Evolutionary conservation across 2,113 vertebrate genomes (phyloP).

Genomic region (Halichoeres trimaculatus): DNA sequence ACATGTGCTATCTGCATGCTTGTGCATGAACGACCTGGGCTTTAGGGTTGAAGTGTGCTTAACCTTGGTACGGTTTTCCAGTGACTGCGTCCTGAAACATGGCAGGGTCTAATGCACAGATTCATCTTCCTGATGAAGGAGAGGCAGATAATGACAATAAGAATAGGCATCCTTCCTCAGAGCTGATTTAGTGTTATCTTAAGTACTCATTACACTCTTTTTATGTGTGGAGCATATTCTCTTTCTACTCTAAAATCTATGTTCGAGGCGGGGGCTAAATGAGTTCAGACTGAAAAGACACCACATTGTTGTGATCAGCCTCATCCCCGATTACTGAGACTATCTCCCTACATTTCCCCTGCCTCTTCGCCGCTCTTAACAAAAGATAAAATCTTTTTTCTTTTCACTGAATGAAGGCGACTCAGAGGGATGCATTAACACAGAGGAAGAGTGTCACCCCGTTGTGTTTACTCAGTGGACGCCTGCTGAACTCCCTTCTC

Average conservation of each 20-base stretch:
- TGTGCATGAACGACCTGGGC: too few species aligned
- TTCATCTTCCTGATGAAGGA: slow-evolving; percentile 38
- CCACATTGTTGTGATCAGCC: slow-evolving; percentile 48
- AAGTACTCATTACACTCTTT: slow-evolving; percentile 15
- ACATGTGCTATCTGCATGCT: too few species aligned
- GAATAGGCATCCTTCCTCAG: neutral
- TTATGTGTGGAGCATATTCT: slow-evolving; percentile 8
- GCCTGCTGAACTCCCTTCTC: slow-evolving; percentile 21
- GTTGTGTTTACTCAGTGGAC: slow-evolving; percentile 22
- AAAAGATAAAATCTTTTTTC: slow-evolving; percentile 52
- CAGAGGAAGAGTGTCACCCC: neutral
- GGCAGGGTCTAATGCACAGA: slow-evolving; percentile 33
- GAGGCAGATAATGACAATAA: slow-evolving; percentile 8
- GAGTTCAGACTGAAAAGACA: slow-evolving; percentile 2
- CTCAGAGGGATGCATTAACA: slow-evolving; percentile 25
- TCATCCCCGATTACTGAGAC: slow-evolving; percentile 27
- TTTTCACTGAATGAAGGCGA: slow-evolving; percentile 23
- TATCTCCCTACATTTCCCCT: slow-evolving; percentile 1
- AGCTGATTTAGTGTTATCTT: slow-evolving; percentile 3
- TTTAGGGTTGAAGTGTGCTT: too few species aligned
- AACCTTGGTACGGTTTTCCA: too few species aligned
- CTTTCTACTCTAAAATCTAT: neutral
- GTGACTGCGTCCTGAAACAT: too few species aligned
- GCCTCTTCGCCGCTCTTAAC: slow-evolving; percentile 29
- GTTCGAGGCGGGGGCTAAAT: neutral